Percentiles rank a stretch among this genome's conserved stretches.
Evolutionary conservation across 2,113 vertebrate genomes (phyloP).

Genomic region (Arvicanthis niloticus): DNA sequence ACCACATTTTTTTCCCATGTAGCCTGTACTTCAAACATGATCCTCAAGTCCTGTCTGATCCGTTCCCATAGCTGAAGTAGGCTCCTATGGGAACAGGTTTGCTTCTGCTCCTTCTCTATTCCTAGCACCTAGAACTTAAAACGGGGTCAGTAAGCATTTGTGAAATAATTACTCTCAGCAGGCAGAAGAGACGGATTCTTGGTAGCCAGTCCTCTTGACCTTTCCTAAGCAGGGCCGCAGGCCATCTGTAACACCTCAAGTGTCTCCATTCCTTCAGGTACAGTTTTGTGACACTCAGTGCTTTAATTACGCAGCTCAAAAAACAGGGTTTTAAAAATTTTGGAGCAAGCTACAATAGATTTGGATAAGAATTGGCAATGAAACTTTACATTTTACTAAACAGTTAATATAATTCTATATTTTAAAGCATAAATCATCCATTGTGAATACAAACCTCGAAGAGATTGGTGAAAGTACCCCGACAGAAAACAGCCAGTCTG

Average conservation of each 20-base stretch:
- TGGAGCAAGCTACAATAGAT: neutral
- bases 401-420: slow-evolving; percentile 34
- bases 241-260: neutral
- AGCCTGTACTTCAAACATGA: neutral
- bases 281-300: neutral
- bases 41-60: neutral
- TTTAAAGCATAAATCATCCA: slow-evolving; percentile 66
- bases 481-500: neutral
- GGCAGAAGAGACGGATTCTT: neutral
- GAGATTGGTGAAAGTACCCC: neutral
- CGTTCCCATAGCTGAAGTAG: neutral
- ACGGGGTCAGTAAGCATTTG: neutral
- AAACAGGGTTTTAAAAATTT: neutral
- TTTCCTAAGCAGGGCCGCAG: neutral
- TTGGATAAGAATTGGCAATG: neutral
- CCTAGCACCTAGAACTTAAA: neutral
- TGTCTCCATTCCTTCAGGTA: neutral
- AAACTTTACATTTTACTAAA: neutral
- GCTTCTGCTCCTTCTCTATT: neutral
- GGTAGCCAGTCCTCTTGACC: neutral
- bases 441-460: slow-evolving; percentile 51
- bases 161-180: neutral
- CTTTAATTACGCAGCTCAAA: neutral
- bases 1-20: neutral
- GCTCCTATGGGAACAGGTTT: neutral